Evolutionary conservation across 2,888 invertebrate species (phyloP), one percentile per base, ranked within the genome.

Genomic region (Dinocampus coccinellae): DNA sequence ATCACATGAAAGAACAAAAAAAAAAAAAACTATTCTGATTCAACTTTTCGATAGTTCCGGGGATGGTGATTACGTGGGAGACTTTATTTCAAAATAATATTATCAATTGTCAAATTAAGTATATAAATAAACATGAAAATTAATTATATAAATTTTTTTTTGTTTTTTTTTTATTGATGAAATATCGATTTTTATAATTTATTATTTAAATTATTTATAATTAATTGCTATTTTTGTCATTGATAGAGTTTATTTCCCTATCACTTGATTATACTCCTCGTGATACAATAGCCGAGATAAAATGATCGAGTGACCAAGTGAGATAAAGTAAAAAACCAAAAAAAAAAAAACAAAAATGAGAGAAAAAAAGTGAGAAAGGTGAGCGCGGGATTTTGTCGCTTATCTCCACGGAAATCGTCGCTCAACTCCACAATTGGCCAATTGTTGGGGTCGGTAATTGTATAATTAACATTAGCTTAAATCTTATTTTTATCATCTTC

Each of bases 391-490:
- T n/a, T n/a, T n/a, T 47, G 34, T 65, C 53, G 53, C 24, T 65
- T 65, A 65, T 65, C 55, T 22, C 24, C 33, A 22, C 24, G 65
- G 24, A 65, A 52, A 55, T 53, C 53, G 33, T 55, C 20, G 22
- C 33, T 22, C 22, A 33, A 29, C 16, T 33, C 24, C 53, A 36
- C 55, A 65, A 55, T 65, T 55, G 53, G 13, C 65, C 55, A 65
- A 65, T 65, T 65, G 52, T n/a, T 34, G 34, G 22, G n/a, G 22
- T 22, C 9, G n/a, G 33, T 65, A 65, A 65, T 53, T 65, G 33
- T n/a, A 24, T 34, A 11, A 53, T 65, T 63, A 63, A 36, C 39
- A 39, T 22, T 24, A 36, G 29, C 42, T 47, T n/a, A 29, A 47
- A 63, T 29, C n/a, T 7, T 7, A 16, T 63, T 34, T 47, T 29